Percentiles rank a stretch among this genome's conserved stretches.
Conservation (phyloP, 2,797 vertebrate genomes). For the Liparis tanakae region DNA sequence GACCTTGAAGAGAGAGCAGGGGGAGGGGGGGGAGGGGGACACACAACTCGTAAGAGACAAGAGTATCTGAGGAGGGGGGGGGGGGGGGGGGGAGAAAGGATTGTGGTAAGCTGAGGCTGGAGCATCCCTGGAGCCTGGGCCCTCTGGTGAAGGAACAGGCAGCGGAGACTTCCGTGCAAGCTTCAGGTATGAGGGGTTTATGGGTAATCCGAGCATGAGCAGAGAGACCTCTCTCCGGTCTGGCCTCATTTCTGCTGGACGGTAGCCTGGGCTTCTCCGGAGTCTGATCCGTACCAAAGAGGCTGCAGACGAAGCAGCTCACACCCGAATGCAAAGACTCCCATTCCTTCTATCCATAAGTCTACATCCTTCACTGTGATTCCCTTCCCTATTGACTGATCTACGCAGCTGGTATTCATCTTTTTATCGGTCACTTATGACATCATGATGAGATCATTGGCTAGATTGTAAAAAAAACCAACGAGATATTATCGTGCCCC, state of each 20-base stretch:
- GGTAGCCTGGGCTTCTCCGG: constrained; percentile 56
- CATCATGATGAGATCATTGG: constrained; percentile 64
- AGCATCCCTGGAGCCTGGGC: constrained; percentile 71
- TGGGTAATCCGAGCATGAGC: constrained; percentile 75
- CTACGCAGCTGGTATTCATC: constrained; percentile 53
- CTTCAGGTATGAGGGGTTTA: constrained; percentile 78
- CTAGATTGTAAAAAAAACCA: constrained; percentile 50
- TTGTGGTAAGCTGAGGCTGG: constrained; percentile 69
- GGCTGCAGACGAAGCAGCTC: constrained; percentile 50
- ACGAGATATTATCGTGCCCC: constrained; percentile 52
- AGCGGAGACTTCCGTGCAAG: constrained; percentile 74
- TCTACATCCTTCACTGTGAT: constrained; percentile 22
- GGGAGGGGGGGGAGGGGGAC: constrained; percentile 68
- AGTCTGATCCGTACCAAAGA: constrained; percentile 54
- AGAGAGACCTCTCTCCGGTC: constrained; percentile 53
- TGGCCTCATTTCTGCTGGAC: constrained; percentile 72
- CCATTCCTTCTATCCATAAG: constrained; percentile 43
- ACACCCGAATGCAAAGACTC: constrained; percentile 49
- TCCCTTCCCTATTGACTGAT: constrained; percentile 28
- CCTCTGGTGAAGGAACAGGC: constrained; percentile 57
- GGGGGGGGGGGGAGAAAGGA: constrained; percentile 50
- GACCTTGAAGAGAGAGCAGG: constrained; percentile 74
- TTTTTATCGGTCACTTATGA: constrained; percentile 55
- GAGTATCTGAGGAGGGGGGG: constrained; percentile 50
- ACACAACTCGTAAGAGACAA: constrained; percentile 71